Conservation (phyloP, 2,888 invertebrate genomes). For the Caenorhabditis sp. region DNA sequence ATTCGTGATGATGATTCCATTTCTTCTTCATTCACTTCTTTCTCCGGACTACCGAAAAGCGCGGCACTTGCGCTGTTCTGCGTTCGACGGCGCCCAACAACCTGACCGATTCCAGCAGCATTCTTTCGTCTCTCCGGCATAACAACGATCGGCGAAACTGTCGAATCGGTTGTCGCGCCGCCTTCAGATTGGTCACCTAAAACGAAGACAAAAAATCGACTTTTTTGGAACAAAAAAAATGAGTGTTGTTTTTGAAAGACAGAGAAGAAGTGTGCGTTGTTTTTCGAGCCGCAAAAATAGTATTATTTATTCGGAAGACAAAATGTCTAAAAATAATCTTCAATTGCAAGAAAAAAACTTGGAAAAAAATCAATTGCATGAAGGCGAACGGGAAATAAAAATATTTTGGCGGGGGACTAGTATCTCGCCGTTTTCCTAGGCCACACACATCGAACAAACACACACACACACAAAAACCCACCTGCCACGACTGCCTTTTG, state of each 20-base stretch:
- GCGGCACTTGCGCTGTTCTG: slow-evolving; percentile 42
- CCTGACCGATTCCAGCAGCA: slow-evolving; percentile 3
- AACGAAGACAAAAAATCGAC: neutral
- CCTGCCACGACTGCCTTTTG: neutral
- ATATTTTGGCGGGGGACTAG: neutral
- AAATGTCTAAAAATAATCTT: neutral
- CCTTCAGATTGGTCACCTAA: neutral
- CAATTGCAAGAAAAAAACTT: neutral
- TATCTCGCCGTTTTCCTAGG: neutral
- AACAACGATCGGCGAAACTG: neutral
- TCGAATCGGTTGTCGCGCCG: neutral
- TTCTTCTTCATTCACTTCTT: slow-evolving; percentile 6
- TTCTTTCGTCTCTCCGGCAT: neutral
- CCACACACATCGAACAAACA: too few relatives aligned
- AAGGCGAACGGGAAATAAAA: neutral
- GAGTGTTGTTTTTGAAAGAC: neutral
- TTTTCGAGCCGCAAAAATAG: neutral
- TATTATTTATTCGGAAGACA: neutral
- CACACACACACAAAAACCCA: neutral
- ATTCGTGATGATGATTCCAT: neutral
- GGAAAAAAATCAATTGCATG: neutral
- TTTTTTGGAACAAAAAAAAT: neutral
- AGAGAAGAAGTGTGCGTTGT: neutral
- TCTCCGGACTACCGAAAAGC: slow-evolving; percentile 18
- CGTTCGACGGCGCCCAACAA: slow-evolving; percentile 33